Base-by-base conservation (phyloP, 1,140 invertebrate species). In the Centruroides vittatus region DNA sequence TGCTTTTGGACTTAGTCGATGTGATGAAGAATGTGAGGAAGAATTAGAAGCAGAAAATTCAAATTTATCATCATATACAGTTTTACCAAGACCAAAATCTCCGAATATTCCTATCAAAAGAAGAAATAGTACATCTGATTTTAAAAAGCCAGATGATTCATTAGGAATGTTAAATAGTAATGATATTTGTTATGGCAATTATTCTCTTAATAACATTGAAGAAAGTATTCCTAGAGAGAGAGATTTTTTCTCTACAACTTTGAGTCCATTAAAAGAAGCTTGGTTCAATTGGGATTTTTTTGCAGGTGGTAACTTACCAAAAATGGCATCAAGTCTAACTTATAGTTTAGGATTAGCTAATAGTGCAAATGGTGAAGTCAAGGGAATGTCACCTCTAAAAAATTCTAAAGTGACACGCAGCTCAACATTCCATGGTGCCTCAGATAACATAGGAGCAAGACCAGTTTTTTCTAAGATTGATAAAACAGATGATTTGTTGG, bases 21-120 rank as follows among this genome's bases (percentile, higher is more conserved):
- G 61, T 59, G 53, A 63, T 35, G 61, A 66, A 51, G 61, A 66
- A 58, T 62, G 59, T 23, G 64, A 62, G 58, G 35, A 46, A 3
- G 61, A 66, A 56, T 55, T 61, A 49, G 49, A 59, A 9, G 34
- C 12, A 48, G 53, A 63, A 41, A 9, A 13, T 46, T 13, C 35
- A 13, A 9, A 12, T 41, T 47, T 12, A 34, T 10, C 36, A 3
- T 5, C 13, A 47, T 6, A 12, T 3, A 10, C 10, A 5, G 51
- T 59, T 51, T 23, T 48, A 58, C 46, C 47, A 46, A 46, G 59
- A 23, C 65, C 77, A 63, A 67, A 69, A 58, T 71, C 73, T n/a
- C 67, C 72, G 0, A 72, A 69, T 63, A 74, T 72, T 61, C 67
- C 71, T 48, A 73, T 70, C 67, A 84, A 83, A 71, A 74, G 83